A percentile compares a stretch with the other conserved stretches of the same genome.
phyloP scores from a whole-genome alignment of 1,140 invertebrate genomes.

The Drosophila bocki region DNA sequence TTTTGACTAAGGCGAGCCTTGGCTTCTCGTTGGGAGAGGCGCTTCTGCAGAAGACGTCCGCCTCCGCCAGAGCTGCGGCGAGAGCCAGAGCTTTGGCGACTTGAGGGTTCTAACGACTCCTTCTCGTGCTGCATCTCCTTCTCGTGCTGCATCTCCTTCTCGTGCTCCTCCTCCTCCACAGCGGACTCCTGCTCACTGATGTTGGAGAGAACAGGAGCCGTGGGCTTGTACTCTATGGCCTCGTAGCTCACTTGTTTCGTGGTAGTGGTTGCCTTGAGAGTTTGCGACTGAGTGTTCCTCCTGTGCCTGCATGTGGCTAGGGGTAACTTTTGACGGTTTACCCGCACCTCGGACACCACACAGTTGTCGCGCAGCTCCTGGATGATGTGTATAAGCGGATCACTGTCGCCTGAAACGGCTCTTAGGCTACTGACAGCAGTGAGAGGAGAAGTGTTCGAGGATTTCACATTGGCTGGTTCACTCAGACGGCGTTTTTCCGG shows the following conservation, averaged over 20 bases:
- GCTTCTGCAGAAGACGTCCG: conserved; percentile 71
- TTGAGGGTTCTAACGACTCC: conserved; percentile 20
- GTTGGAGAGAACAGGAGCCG: conserved; percentile 61
- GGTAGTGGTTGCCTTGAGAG: background rate
- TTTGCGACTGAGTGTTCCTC: background rate
- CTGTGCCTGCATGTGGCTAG: conserved; percentile 4
- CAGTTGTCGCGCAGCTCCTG: conserved; percentile 81
- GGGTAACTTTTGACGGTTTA: conserved; percentile 68
- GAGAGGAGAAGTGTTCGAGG: conserved; percentile 22
- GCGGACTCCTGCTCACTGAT: conserved; percentile 69
- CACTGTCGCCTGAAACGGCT: conserved; percentile 51
- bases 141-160: conserved; percentile 14
- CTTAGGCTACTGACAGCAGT: conserved; percentile 70
- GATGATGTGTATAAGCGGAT: conserved; percentile 80
- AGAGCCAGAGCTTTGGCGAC: conserved; percentile 18
- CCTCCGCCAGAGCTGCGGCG: conserved; percentile 52
- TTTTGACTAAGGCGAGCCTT: conserved; percentile 37
- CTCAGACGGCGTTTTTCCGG: conserved; percentile 19
- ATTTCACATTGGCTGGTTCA: conserved; percentile 20
- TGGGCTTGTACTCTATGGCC: conserved; percentile 43
- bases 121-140: conserved; percentile 7
- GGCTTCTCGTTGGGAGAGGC: conserved; percentile 54
- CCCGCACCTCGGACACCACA: conserved; percentile 78
- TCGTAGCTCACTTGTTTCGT: conserved; percentile 17
- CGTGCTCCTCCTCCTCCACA: conserved; percentile 43